Conservation (phyloP, 2,113 vertebrate species). For the Chionis minor region DNA sequence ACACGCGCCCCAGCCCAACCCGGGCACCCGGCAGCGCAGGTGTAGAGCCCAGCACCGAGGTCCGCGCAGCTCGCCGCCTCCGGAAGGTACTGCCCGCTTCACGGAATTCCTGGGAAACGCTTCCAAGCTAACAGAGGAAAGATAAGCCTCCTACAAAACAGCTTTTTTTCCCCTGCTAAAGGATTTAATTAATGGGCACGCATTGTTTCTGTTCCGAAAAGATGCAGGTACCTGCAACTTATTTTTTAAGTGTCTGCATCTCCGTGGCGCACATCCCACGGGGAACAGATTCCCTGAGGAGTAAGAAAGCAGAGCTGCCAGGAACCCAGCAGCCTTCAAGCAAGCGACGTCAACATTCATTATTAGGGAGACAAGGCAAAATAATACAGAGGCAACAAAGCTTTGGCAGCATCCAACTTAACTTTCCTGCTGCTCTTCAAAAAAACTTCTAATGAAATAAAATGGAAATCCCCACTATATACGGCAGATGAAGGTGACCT, state of each 20-base stretch:
- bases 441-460: background rate
- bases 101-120: background rate
- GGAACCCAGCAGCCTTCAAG: background rate
- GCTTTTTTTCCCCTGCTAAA: background rate
- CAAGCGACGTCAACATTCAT: background rate
- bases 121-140: background rate
- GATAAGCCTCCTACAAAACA: background rate
- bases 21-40: background rate
- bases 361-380: background rate
- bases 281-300: background rate
- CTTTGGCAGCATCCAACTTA: background rate
- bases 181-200: background rate
- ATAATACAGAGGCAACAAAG: background rate
- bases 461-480: background rate
- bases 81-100: background rate
- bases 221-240: background rate
- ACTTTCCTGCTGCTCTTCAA: background rate
- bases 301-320: background rate
- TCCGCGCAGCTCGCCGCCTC: accelerated
- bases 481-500: background rate
- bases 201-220: background rate
- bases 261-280: accelerated
- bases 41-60: background rate
- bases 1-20: background rate
- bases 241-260: background rate